Percentiles rank a stretch among this genome's conserved stretches.
Conservation (phyloP, 2,113 vertebrate genomes). For the Campylomormyrus numenius region DNA sequence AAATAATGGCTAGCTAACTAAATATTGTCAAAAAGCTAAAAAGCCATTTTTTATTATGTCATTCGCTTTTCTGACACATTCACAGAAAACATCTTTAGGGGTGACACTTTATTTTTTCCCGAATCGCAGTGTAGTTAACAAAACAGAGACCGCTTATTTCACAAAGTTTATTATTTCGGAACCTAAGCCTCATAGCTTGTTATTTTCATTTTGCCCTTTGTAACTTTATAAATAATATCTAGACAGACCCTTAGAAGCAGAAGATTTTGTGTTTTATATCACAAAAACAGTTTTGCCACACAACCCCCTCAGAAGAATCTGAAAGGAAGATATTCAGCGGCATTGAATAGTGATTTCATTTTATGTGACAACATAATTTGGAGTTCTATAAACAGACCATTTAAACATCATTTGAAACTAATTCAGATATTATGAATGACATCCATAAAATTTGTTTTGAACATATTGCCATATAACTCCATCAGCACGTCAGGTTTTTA, state of each 20-base stretch:
- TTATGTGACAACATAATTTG: background rate
- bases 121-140: conserved; percentile 14
- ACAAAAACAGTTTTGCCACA: conserved; percentile 14
- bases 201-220: conserved; percentile 39
- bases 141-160: conserved; percentile 21
- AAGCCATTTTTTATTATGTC: background rate
- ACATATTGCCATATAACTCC: conserved; percentile 10
- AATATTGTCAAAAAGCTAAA: background rate
- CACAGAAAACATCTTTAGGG: background rate
- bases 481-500: background rate
- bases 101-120: background rate
- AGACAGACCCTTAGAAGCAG: conserved; percentile 42
- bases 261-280: conserved; percentile 31
- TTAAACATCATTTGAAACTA: conserved; percentile 15
- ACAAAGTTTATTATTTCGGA: conserved; percentile 51
- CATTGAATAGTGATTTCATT: background rate
- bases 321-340: background rate
- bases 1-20: background rate
- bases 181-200: conserved; percentile 34
- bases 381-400: background rate
- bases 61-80: background rate
- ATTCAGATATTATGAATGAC: conserved; percentile 5
- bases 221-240: conserved; percentile 57
- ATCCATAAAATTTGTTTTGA: conserved; percentile 7
- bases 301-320: background rate